Evolutionary conservation across 92 coral and sea anemone genomes (phyloP), one percentile per base, ranked within the genome.

Genomic region (Porites cylindrica): DNA sequence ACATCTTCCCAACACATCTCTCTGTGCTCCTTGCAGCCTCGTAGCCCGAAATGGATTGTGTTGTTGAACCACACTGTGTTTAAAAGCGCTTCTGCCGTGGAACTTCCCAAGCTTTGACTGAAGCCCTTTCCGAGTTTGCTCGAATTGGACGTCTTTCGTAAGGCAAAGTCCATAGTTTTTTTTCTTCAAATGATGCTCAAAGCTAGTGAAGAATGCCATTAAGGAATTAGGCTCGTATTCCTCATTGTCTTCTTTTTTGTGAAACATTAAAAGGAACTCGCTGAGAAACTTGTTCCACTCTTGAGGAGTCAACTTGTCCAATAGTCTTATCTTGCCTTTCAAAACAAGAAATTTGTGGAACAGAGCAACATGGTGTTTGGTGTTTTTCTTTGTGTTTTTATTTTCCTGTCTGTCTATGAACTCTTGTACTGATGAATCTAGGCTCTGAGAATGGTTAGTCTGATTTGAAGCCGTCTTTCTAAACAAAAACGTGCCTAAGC

Each of bases 1-100:
- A 79, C 84, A 67, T 86, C 90, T 18, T 79, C 90, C 85, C 90
- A 86, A 68, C 85, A 78, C 82, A 78, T 78, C 2, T 78, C 72
- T 20, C 73, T 54, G 70, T 78, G 82, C 73, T 62, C 72, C 38
- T 78, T 78, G 71, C 82, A 58, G 66, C 87, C 87, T 17, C 80
- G 67, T 4, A 83, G 23, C 10, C 89, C 79, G 24, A 85, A 85
- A 58, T 76, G 89, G 70, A 76, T 29, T 29, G 32, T 29, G 32
- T 29, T 29, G 32, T 29, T 29, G 32, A 29, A 29, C 32, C 32
- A 29, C 32, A 29, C 32, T 2, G 32, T 29, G 32, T 29, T 29
- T 29, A 29, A 29, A 29, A 29, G 32, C 32, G 3, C 32, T 29
- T 29, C 32, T 29, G 29, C 29, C 29, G 29, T 26, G 29, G 29